Evolutionary conservation across 2,888 invertebrate species (phyloP).

Genomic region (Eilema depressum): DNA sequence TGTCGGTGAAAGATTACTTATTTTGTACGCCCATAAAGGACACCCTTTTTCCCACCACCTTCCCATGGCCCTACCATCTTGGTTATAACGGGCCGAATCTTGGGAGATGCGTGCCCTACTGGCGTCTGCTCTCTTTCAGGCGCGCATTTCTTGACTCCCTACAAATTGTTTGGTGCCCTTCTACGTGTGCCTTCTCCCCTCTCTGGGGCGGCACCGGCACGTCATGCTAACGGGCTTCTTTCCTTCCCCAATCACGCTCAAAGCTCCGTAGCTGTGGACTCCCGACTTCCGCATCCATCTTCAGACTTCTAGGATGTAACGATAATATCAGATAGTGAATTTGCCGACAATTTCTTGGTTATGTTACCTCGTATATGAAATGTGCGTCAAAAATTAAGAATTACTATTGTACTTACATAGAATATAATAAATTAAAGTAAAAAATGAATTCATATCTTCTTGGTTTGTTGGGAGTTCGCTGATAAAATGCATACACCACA

Average conservation of each 20-base stretch:
- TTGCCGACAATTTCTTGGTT: too few relatives aligned
- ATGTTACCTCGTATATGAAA: neutral
- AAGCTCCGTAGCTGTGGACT: neutral
- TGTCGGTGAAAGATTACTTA: too few relatives aligned
- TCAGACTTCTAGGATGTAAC: neutral
- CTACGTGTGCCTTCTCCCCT: neutral
- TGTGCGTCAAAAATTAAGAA: neutral
- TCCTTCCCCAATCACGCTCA: neutral
- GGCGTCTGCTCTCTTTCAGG: neutral
- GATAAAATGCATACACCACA: neutral
- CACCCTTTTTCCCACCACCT: neutral
- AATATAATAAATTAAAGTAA: neutral
- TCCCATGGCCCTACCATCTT: neutral
- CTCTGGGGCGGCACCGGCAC: neutral
- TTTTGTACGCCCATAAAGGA: too few relatives aligned
- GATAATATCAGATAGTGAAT: too few relatives aligned
- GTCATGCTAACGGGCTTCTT: neutral
- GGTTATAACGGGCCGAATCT: neutral
- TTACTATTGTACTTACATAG: neutral
- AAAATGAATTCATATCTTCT: neutral
- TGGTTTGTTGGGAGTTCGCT: neutral
- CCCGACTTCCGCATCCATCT: too few relatives aligned
- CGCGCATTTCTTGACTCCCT: slow-evolving; percentile 1
- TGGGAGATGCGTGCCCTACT: neutral
- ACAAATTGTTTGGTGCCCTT: neutral